Percentiles rank a stretch among this genome's conserved stretches.
These are phyloP conservation scores for Saccopteryx leptura DNA, from an alignment of 2,113 vertebrate species.

Conservation along the genomic window DNA sequence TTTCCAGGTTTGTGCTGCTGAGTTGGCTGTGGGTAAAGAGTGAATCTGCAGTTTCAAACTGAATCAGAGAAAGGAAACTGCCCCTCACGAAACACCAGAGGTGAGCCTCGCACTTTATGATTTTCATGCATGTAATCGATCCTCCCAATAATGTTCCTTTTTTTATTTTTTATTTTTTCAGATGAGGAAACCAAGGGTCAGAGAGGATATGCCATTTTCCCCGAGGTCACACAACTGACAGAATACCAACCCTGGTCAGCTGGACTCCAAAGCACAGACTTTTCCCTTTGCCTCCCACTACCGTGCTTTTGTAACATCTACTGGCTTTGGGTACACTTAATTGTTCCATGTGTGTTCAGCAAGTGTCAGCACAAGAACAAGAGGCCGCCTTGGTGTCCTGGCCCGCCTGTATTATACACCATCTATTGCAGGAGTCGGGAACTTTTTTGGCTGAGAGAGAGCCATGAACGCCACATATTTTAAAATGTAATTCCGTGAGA, in stretches of 20 bases:
- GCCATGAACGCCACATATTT: too few relatives aligned
- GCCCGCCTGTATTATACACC: too few relatives aligned
- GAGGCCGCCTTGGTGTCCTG: background rate
- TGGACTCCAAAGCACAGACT: background rate
- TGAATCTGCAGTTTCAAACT: background rate
- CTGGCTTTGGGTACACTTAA: background rate
- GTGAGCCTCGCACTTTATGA: fast-evolving
- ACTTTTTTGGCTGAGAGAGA: too few relatives aligned
- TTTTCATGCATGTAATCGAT: fast-evolving
- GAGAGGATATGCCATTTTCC: background rate
- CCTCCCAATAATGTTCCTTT: background rate
- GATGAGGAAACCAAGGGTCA: background rate
- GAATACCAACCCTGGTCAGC: background rate
- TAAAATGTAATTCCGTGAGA: too few relatives aligned
- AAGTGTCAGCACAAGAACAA: background rate
- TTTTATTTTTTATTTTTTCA: background rate
- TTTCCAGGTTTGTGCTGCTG: background rate
- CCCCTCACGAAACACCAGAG: background rate
- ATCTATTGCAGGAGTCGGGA: background rate
- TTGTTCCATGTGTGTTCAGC: background rate
- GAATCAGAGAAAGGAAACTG: background rate
- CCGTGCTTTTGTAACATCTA: background rate
- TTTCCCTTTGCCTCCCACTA: too few relatives aligned
- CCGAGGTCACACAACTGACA: background rate
- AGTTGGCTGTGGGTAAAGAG: background rate